Evolutionary conservation across 2,797 vertebrate species (phyloP), one percentile per base, ranked within the genome.

Genomic region (Enteromius anoplus): DNA sequence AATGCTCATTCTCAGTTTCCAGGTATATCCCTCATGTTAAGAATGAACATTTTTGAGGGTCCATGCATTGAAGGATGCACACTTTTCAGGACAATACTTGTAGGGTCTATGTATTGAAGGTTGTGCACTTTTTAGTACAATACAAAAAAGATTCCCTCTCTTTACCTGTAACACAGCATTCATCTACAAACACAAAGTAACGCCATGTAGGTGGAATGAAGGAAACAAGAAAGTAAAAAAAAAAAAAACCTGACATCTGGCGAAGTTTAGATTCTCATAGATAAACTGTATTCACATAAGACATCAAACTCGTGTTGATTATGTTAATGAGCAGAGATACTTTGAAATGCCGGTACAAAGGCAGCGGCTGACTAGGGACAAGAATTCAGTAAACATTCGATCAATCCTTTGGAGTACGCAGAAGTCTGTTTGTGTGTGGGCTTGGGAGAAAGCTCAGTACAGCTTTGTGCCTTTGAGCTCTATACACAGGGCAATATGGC

Each of bases 221-320:
- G 17, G 5, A 5, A 49, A 26, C 26, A 26, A 26, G 26, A 26
- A 26, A 26, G 26, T 26, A 26, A 26, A 26, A 26, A 26, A 26
- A 26, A 26, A 26, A 26, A 26, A 26, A 26, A 26, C 26, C 26
- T 26, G 26, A 26, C 26, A 72, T 34, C 68, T 47, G 40, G 34
- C 5, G 9, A 81, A 49, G 60, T 81, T 51, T 64, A 47, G 42
- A 45, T 7, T 40, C 73, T 72, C 62, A 71, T 49, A 72, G 83
- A 78, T 80, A 80, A 72, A 81, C 75, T 84, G 42, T n/a, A 81
- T 40, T 69, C 26, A 53, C 80, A 87, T 75, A 82, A 73, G 78
- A 89, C 88, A 83, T 86, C 55, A 84, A 80, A 82, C 17, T 84
- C 29, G 26, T 84, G 84, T 89, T 85, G 86, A 76, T 86, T 71